Conservation (phyloP, 64 coral and sea anemone species). For the Montipora sp. region DNA sequence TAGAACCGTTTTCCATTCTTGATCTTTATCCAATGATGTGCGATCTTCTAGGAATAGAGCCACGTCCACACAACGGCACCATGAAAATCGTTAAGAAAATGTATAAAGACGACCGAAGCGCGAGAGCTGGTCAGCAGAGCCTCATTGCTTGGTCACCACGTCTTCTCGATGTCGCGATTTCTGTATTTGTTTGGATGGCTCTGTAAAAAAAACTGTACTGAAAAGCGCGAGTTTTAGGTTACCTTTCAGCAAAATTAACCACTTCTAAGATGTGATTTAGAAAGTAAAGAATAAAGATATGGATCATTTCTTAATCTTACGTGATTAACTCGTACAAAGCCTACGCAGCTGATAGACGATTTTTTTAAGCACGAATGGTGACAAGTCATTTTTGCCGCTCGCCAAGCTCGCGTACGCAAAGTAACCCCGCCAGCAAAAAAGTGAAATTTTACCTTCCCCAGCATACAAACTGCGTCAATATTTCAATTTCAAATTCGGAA, state of each 20-base stretch:
- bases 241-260: background rate
- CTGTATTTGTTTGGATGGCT: background rate
- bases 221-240: background rate
- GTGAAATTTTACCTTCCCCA: no score
- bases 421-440: no score
- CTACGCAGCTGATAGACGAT: no score
- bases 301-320: no score
- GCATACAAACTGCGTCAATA: no score
- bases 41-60: slow-evolving; percentile 58
- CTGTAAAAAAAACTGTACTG: background rate
- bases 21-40: slow-evolving; percentile 77
- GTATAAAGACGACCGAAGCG: background rate
- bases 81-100: slow-evolving; percentile 54
- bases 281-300: no score
- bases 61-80: slow-evolving; percentile 66
- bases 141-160: background rate
- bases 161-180: background rate
- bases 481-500: no score
- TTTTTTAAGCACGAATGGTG: no score
- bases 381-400: no score
- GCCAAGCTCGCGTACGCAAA: no score
- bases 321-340: no score
- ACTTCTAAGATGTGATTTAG: no score
- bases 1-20: slow-evolving; percentile 41
- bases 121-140: slow-evolving; percentile 10